Base-by-base conservation (phyloP, 2,797 vertebrate species). In the Cichlasoma orientale region DNA sequence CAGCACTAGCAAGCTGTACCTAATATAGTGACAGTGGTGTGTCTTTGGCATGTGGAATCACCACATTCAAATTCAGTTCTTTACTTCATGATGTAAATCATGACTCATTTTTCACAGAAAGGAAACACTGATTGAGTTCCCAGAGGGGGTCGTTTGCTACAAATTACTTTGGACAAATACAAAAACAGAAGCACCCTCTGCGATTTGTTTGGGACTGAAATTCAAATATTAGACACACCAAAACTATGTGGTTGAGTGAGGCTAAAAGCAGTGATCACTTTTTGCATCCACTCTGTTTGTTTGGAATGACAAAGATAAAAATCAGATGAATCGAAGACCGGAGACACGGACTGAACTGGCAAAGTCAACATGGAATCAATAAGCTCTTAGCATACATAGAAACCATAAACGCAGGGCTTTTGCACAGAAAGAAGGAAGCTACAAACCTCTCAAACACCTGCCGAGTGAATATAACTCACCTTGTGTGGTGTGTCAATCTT, bases 381-480 rank as follows among this genome's bases (percentile, higher is more conserved):
- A 74, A 82, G 79, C 79, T 78, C 55, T 75, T 55, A 74, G 44
- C 54, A 23, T 13, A 25, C 36, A n/a, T 16, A 56, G 14, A 21
- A 21, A 27, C 47, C 33, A 86, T 7, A 53, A 33, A 80, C 54
- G 54, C 56, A 68, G 3, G 53, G n/a, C n/a, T 80, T 29, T 71
- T 38, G 75, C 79, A 19, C 44, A 6, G 16, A 50, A 8, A 36
- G 16, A 78, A 59, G 72, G 18, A 27, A 72, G 19, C 56, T 56
- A 36, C 80, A 79, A 75, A 44, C 52, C 77, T 82, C 31, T 82
- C 31, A 82, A 82, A 84, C 21, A 21, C 27, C 72, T 72, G 63
- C 52, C 47, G 80, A 83, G 70, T 85, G 80, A 83, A 66, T 74
- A 77, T 56, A 82, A 90, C 82, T 82, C 80, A 74, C 61, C 75